Percentiles rank a stretch among this genome's conserved stretches.
Evolutionary conservation across 2,113 vertebrate genomes (phyloP).

Genomic region (Pteruthius melanotis): DNA sequence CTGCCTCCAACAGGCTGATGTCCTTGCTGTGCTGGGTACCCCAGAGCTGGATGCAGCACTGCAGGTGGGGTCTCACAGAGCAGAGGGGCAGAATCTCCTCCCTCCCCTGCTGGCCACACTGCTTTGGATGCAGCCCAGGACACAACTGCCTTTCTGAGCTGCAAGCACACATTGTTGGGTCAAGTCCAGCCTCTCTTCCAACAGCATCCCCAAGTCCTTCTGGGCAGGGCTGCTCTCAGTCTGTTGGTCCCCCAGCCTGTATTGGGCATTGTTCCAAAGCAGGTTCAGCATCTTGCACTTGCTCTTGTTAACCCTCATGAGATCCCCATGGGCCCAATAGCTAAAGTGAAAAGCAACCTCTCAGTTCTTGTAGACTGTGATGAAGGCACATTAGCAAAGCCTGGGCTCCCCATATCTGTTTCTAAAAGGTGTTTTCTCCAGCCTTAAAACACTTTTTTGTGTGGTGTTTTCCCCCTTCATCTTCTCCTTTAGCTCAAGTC

Average conservation of each 20-base stretch:
- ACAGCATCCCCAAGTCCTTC: neutral
- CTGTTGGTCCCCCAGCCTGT: neutral
- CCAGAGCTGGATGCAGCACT: neutral
- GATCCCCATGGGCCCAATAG: too few relatives aligned
- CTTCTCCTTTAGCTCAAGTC: neutral
- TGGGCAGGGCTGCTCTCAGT: neutral
- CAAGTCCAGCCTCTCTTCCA: neutral
- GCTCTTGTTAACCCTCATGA: neutral
- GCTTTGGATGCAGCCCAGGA: too few relatives aligned
- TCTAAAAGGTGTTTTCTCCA: neutral
- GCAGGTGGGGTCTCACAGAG: neutral
- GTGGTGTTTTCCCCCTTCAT: neutral
- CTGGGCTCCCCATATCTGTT: neutral
- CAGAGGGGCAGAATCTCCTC: neutral
- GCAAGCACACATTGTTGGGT: neutral
- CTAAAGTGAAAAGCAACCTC: neutral
- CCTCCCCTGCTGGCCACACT: fast-evolving
- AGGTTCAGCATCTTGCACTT: neutral
- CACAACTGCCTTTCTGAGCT: neutral
- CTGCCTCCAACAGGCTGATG: neutral
- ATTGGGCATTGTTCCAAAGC: fast-evolving
- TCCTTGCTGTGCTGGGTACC: neutral
- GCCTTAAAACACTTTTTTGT: neutral
- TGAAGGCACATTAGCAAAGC: neutral
- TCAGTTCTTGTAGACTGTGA: neutral